phyloP scores from a whole-genome alignment of 1,140 invertebrate genomes.

The Megalopta genalis region DNA sequence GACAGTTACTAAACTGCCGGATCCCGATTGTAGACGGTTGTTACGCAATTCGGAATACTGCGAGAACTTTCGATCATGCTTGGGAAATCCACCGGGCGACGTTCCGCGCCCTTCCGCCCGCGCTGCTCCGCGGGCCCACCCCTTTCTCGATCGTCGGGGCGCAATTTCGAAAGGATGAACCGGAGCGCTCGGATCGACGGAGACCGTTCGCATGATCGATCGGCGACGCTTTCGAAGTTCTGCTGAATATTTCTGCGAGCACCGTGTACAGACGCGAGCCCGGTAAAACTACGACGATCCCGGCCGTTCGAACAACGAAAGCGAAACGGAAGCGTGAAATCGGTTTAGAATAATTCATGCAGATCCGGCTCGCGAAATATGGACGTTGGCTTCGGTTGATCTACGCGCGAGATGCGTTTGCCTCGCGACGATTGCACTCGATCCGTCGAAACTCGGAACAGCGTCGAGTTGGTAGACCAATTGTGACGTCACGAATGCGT shows the following conservation, averaged over 20 bases:
- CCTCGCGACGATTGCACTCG: no score
- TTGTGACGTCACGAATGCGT: no score
- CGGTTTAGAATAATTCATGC: not conserved
- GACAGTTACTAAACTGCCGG: conserved; percentile 41
- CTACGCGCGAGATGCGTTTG: not conserved
- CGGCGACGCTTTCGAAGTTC: conserved; percentile 1
- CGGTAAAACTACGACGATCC: not conserved
- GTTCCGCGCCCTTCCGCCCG: not conserved
- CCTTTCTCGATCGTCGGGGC: conserved; percentile 7
- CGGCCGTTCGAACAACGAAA: not conserved
- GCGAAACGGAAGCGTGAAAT: not conserved
- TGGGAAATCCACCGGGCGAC: conserved; percentile 25
- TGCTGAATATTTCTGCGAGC: not conserved
- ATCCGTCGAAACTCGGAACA: no score
- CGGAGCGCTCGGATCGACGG: not conserved
- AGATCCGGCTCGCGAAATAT: not conserved
- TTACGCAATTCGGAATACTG: conserved; percentile 42
- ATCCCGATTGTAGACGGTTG: conserved; percentile 36
- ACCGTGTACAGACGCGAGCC: not conserved
- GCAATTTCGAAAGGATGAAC: conserved; percentile 23
- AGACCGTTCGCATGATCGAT: conserved; percentile 17
- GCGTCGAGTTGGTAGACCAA: no score
- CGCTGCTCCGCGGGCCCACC: no score
- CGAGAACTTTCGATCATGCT: conserved; percentile 46
- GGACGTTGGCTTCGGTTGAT: not conserved